Percentiles rank a stretch among this genome's conserved stretches.
Evolutionary conservation across 1,140 invertebrate genomes (phyloP).

Genomic region (Ectropis grisescens): DNA sequence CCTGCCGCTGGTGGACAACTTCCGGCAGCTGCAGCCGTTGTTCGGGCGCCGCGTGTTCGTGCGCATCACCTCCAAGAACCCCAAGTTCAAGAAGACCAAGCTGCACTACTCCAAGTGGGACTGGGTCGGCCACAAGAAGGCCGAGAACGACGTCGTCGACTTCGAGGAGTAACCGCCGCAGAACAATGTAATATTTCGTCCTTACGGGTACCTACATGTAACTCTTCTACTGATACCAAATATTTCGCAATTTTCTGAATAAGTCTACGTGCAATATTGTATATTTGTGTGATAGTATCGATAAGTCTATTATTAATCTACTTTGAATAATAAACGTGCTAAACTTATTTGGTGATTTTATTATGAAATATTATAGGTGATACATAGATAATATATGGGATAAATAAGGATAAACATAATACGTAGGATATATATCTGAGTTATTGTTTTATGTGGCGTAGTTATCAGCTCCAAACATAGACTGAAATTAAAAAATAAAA

Average conservation of each 20-base stretch:
- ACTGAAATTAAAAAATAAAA: constrained; percentile 49
- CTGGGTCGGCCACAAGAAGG: constrained; percentile 68
- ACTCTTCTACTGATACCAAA: constrained; percentile 32
- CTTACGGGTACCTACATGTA: constrained; percentile 34
- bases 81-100: constrained; percentile 70
- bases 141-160: constrained; percentile 55
- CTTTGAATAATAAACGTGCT: constrained; percentile 22
- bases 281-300: constrained; percentile 31
- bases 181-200: no score
- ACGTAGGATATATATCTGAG: background rate
- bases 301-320: constrained; percentile 36
- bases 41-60: constrained; percentile 76
- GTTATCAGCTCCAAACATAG: constrained; percentile 62
- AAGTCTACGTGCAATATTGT: constrained; percentile 33
- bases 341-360: constrained; percentile 36
- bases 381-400: constrained; percentile 6
- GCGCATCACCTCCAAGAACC: constrained; percentile 70
- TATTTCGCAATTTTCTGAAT: constrained; percentile 17
- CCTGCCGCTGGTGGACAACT: constrained; percentile 72
- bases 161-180: constrained; percentile 44
- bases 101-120: constrained; percentile 74
- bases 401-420: no score
- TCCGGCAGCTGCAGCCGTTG: constrained; percentile 73
- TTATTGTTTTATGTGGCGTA: constrained; percentile 25
- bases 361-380: constrained; percentile 15